Conservation (phyloP, 2,888 invertebrate species). For the Drosophila infuscata region DNA sequence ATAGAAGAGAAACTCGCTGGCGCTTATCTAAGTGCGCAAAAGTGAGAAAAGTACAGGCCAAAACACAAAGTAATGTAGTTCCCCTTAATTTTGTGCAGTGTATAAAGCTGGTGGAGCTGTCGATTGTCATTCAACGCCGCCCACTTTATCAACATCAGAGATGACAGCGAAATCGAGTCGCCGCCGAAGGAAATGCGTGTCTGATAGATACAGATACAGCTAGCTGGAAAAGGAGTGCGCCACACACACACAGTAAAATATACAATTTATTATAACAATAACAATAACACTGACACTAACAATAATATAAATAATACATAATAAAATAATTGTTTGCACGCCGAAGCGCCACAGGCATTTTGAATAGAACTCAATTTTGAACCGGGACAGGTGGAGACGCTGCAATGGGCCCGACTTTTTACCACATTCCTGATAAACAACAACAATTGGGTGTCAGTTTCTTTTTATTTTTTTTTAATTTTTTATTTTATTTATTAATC, state of each 20-base stretch:
- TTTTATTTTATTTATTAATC: conserved; percentile 61
- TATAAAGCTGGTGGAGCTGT: conserved; percentile 24
- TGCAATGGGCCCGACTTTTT: conserved; percentile 17
- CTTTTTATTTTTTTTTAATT: conserved; percentile 32
- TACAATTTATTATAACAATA: conserved; percentile 45
- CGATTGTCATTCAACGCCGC: conserved; percentile 62
- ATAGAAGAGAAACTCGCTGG: conserved; percentile 6
- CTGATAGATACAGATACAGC: conserved; percentile 44
- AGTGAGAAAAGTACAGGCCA: conserved; percentile 18
- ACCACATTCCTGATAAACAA: conserved; percentile 36
- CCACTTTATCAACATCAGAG: conserved; percentile 60
- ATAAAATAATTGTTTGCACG: conserved; percentile 57
- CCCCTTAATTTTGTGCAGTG: conserved; percentile 58
- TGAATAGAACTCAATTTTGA: conserved; percentile 8
- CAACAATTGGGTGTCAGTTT: conserved; percentile 49
- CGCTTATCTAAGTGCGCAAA: conserved; percentile 75
- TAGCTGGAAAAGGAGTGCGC: conserved; percentile 35
- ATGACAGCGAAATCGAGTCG: conserved; percentile 23
- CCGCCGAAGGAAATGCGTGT: conserved; percentile 51
- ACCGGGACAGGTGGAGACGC: conserved; percentile 21
- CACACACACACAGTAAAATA: conserved; percentile 15
- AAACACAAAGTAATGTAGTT: not conserved
- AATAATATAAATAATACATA: conserved; percentile 23
- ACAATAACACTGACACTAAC: conserved; percentile 10
- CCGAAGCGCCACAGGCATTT: conserved; percentile 60